Conservation (phyloP, 2,888 invertebrate genomes). For the Brachylomia viminalis region DNA sequence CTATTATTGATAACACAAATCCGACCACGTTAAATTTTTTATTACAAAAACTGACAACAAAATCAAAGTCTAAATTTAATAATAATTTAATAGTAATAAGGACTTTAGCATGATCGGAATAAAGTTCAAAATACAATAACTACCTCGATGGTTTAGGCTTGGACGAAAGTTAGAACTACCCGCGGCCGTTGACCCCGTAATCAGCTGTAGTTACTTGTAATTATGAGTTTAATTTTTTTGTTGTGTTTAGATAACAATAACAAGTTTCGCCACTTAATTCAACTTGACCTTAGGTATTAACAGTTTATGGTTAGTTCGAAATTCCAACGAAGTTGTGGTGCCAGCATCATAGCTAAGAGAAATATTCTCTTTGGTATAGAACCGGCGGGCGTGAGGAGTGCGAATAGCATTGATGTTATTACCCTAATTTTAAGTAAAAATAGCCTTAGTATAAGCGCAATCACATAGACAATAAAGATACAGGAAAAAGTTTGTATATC, state of each 20-base stretch:
- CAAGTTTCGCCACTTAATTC: background rate
- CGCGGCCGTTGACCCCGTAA: background rate
- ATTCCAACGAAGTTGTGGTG: conserved; percentile 27
- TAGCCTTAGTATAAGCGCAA: conserved; percentile 64
- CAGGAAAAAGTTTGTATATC: conserved; percentile 41
- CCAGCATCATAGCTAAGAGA: conserved; percentile 28
- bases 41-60: background rate
- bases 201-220: background rate
- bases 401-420: conserved; percentile 8
- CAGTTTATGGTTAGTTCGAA: conserved; percentile 13
- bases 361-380: conserved; percentile 35
- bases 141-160: too few relatives aligned
- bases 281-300: background rate
- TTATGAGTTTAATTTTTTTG: background rate
- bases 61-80: background rate
- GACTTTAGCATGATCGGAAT: background rate
- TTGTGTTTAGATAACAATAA: background rate
- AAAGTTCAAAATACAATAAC: background rate
- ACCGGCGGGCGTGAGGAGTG: conserved; percentile 14
- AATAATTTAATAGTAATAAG: too few relatives aligned
- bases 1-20: background rate
- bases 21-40: background rate
- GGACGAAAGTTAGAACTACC: background rate
- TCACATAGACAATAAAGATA: conserved; percentile 58
- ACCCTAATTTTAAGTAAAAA: conserved; percentile 49